Percentiles rank a stretch among this genome's conserved stretches.
Conservation (phyloP, 2,797 vertebrate genomes). For the Mico argentatus region DNA sequence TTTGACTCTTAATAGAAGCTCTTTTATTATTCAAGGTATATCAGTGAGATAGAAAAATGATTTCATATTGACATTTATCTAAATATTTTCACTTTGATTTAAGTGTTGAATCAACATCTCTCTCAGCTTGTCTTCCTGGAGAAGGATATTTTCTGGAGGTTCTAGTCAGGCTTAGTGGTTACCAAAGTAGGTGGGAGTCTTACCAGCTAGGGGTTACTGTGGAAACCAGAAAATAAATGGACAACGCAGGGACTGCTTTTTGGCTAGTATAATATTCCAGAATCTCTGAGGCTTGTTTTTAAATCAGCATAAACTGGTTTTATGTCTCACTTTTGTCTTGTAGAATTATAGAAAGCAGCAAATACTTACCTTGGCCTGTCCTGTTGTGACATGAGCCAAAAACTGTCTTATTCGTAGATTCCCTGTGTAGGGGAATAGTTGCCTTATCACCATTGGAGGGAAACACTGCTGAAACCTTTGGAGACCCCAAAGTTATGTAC, state of each 20-base stretch:
- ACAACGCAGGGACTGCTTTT: not conserved
- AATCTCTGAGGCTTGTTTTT: not conserved
- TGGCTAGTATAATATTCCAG: not conserved
- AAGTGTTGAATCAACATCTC: slow-evolving; percentile 53
- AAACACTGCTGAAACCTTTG: not conserved
- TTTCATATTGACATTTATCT: slow-evolving; percentile 45
- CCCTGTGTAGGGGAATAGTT: not conserved
- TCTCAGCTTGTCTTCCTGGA: slow-evolving; percentile 33
- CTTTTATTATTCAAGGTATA: slow-evolving; percentile 59
- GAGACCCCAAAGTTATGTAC: not conserved
- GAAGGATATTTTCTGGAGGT: slow-evolving; percentile 35
- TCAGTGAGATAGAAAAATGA: slow-evolving; percentile 14
- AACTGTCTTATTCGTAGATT: not conserved
- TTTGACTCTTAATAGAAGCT: slow-evolving; percentile 55
- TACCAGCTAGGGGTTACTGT: not conserved
- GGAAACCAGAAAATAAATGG: not conserved
- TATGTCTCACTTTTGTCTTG: not conserved
- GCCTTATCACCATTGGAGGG: not conserved
- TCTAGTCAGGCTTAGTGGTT: not conserved
- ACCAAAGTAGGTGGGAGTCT: not conserved
- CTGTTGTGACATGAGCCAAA: not conserved
- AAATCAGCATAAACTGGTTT: not conserved
- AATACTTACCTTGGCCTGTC: not conserved
- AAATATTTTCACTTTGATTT: slow-evolving; percentile 65
- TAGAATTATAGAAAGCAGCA: not conserved